These are phyloP conservation scores for Nycticryphes semicollaris DNA, from an alignment of 2,113 vertebrate genomes.

Conservation along the genomic window DNA sequence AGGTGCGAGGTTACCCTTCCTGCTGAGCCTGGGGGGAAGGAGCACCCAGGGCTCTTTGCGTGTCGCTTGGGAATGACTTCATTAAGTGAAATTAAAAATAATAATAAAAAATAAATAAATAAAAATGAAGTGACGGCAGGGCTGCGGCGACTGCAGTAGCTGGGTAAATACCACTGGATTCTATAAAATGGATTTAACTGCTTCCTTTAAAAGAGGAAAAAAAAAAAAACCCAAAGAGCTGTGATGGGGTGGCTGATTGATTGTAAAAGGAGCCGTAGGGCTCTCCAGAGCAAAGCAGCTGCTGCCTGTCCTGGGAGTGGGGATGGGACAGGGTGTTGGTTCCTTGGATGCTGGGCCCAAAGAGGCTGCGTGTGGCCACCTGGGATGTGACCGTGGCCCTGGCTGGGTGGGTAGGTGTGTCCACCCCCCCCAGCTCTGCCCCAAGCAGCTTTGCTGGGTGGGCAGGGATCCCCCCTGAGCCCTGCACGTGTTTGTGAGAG, in stretches of 20 bases:
- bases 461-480: fast-evolving
- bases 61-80: background rate
- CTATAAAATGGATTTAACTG: slow-evolving; percentile 69
- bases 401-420: background rate
- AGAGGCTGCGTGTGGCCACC: fast-evolving
- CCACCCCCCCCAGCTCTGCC: background rate
- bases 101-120: background rate
- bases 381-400: fast-evolving
- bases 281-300: slow-evolving; percentile 11
- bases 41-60: background rate
- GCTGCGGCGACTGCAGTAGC: slow-evolving; percentile 60
- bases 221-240: background rate
- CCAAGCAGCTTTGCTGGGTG: background rate
- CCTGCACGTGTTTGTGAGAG: fast-evolving
- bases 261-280: slow-evolving; percentile 48
- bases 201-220: slow-evolving; percentile 37
- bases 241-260: slow-evolving; percentile 53
- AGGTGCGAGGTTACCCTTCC: fast-evolving
- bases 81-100: slow-evolving; percentile 32
- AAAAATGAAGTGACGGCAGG: background rate
- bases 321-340: background rate
- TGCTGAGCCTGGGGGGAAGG: background rate
- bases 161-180: slow-evolving; percentile 63
- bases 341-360: background rate
- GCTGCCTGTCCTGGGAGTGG: background rate